Percentiles rank a stretch among this genome's conserved stretches.
Conservation (phyloP, 2,113 vertebrate genomes). For the Numenius arquata region DNA sequence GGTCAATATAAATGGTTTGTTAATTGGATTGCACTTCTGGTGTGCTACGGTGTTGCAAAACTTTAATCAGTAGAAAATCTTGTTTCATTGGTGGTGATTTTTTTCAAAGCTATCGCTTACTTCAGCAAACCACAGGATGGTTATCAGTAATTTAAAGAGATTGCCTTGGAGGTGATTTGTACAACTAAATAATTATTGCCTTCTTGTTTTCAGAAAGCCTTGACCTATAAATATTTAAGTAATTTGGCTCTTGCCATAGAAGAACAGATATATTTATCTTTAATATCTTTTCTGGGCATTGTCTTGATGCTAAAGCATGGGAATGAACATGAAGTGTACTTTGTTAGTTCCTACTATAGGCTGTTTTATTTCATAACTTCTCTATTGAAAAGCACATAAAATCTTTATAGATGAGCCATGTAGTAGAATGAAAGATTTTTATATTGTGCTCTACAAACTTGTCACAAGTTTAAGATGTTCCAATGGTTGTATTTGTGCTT, state of each 20-base stretch:
- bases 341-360: background rate
- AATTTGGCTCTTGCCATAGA: background rate
- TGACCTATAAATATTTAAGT: slow-evolving; percentile 8
- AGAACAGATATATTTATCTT: background rate
- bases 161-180: background rate
- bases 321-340: background rate
- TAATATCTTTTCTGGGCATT: background rate
- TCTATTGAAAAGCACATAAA: slow-evolving; percentile 39
- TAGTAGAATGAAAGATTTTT: slow-evolving; percentile 9
- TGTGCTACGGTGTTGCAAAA: background rate
- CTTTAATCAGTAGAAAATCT: background rate
- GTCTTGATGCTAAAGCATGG: background rate
- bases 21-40: background rate
- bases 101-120: background rate
- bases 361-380: slow-evolving; percentile 30
- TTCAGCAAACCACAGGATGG: background rate
- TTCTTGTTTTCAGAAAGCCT: background rate
- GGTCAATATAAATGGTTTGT: background rate
- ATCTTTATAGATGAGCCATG: slow-evolving; percentile 6
- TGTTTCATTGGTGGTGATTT: background rate
- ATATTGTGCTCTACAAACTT: background rate
- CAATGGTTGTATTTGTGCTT: background rate
- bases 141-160: background rate
- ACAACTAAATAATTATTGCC: background rate
- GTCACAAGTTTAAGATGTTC: background rate